A percentile compares a stretch with the other conserved stretches of the same genome.
Conservation (phyloP, 2,113 vertebrate species). For the Salvelinus sp. region DNA sequence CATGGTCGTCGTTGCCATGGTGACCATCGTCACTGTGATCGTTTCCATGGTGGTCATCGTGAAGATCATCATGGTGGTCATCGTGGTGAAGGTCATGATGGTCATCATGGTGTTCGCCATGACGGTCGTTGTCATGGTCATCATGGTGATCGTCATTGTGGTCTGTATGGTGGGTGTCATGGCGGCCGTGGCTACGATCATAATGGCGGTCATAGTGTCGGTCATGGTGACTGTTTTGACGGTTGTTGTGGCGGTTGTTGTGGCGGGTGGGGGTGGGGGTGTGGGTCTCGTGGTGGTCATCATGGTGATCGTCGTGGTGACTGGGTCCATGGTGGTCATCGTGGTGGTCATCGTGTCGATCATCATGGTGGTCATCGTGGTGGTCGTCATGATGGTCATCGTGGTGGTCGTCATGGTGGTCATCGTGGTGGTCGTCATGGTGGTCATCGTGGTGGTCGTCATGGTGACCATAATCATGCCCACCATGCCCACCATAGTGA, state of each 20-base stretch:
- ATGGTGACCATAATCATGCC: background rate
- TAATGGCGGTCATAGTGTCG: background rate
- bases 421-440: too few species aligned
- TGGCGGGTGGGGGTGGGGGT: conserved; percentile 42
- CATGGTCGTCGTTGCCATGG: conserved; percentile 14
- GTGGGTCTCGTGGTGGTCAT: conserved; percentile 18
- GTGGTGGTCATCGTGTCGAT: conserved; percentile 32
- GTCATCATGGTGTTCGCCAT: conserved; percentile 13
- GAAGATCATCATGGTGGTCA: conserved; percentile 3
- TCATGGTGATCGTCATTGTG: conserved; percentile 7
- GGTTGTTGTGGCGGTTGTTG: conserved; percentile 43
- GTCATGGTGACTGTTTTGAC: conserved; percentile 26
- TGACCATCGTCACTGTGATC: conserved; percentile 2
- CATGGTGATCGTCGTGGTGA: conserved; percentile 18
- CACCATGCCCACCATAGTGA: conserved; percentile 43
- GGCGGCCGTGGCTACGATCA: background rate
- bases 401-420: too few species aligned
- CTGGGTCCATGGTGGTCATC: background rate
- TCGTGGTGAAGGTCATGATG: conserved; percentile 13
- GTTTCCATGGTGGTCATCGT: background rate
- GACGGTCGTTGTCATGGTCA: conserved; percentile 21
- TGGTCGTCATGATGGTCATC: background rate
- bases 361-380: background rate
- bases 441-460: too few species aligned
- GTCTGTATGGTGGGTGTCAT: too few species aligned